A percentile compares a stretch with the other conserved stretches of the same genome.
Conservation (phyloP, 2,113 vertebrate species). For the Oryzias woworae region DNA sequence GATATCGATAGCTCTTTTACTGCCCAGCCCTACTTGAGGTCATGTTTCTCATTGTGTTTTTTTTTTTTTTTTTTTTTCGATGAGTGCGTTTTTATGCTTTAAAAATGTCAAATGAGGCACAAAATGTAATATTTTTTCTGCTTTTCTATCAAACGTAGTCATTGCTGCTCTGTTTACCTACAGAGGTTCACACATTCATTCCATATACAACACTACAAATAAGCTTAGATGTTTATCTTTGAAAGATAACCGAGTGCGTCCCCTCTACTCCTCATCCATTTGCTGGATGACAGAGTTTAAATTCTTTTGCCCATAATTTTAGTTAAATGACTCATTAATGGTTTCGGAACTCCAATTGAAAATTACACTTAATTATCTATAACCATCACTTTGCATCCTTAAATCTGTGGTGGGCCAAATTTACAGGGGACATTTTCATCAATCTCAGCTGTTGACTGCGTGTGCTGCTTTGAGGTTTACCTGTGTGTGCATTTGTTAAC, state of each 20-base stretch:
- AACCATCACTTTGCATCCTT: slow-evolving; percentile 36
- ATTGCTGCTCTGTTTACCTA: slow-evolving; percentile 39
- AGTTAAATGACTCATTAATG: slow-evolving; percentile 25
- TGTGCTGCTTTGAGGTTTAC: slow-evolving; percentile 8
- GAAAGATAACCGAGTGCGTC: slow-evolving; percentile 22
- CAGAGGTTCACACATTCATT: too few species aligned
- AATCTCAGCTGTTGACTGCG: slow-evolving; percentile 14
- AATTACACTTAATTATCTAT: slow-evolving; percentile 24
- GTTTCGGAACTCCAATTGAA: slow-evolving; percentile 24
- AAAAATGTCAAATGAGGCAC: slow-evolving; percentile 76
- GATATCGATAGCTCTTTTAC: slow-evolving; percentile 59
- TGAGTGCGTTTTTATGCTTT: slow-evolving; percentile 61
- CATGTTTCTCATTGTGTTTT: slow-evolving; percentile 47
- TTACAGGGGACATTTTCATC: slow-evolving; percentile 5
- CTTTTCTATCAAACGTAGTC: slow-evolving; percentile 28
- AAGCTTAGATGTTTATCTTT: slow-evolving; percentile 48
- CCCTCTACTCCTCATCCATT: neutral
- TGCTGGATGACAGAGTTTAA: neutral
- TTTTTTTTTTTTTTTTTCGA: slow-evolving; percentile 49
- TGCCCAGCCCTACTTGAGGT: too few species aligned
- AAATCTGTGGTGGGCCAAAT: slow-evolving; percentile 41
- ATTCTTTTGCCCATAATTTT: slow-evolving; percentile 9
- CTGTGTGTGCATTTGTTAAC: neutral
- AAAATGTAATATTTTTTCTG: slow-evolving; percentile 70
- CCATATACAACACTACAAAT: slow-evolving; percentile 16